Conservation (phyloP, 1,140 invertebrate genomes). For the Drosophila bifasciata region DNA sequence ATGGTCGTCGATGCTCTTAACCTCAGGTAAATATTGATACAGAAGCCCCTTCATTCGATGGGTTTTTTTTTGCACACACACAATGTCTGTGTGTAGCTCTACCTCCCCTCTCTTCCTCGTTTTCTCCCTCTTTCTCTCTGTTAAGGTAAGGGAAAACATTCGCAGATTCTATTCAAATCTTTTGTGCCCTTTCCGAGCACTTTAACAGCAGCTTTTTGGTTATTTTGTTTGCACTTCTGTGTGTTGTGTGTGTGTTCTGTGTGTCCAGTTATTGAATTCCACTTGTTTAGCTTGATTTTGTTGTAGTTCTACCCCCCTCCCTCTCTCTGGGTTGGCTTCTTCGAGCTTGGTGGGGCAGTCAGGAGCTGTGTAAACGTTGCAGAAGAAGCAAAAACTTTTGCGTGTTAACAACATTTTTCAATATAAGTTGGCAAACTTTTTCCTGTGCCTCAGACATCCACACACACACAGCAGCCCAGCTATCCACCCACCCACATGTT, state of each 20-base stretch:
- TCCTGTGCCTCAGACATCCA: slow-evolving; percentile 41
- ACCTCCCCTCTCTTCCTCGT: slow-evolving; percentile 1
- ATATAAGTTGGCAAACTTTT: slow-evolving; percentile 82
- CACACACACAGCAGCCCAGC: slow-evolving; percentile 22
- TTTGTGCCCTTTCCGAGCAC: slow-evolving; percentile 60
- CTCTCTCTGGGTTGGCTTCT: slow-evolving; percentile 28
- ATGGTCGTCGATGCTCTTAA: slow-evolving; percentile 53
- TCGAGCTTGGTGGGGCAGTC: slow-evolving; percentile 4
- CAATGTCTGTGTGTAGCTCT: not conserved
- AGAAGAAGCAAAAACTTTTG: slow-evolving; percentile 72
- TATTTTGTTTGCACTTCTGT: slow-evolving; percentile 66
- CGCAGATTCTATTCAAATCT: slow-evolving; percentile 68
- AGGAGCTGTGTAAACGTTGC: slow-evolving; percentile 74
- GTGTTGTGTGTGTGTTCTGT: slow-evolving; percentile 12
- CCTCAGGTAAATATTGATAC: slow-evolving; percentile 70
- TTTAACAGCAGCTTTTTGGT: slow-evolving; percentile 70
- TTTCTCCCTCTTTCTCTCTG: slow-evolving; percentile 26
- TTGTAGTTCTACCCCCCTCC: slow-evolving; percentile 24
- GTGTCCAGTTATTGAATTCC: slow-evolving; percentile 81
- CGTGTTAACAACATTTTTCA: slow-evolving; percentile 82
- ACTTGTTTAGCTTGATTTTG: slow-evolving; percentile 76
- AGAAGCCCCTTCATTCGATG: slow-evolving; percentile 27
- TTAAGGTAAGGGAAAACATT: slow-evolving; percentile 46
- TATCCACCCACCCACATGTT: slow-evolving; percentile 47
- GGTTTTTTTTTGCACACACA: slow-evolving; percentile 3